Conservation (phyloP, 2,113 vertebrate genomes). For the Pionites leucogaster region DNA sequence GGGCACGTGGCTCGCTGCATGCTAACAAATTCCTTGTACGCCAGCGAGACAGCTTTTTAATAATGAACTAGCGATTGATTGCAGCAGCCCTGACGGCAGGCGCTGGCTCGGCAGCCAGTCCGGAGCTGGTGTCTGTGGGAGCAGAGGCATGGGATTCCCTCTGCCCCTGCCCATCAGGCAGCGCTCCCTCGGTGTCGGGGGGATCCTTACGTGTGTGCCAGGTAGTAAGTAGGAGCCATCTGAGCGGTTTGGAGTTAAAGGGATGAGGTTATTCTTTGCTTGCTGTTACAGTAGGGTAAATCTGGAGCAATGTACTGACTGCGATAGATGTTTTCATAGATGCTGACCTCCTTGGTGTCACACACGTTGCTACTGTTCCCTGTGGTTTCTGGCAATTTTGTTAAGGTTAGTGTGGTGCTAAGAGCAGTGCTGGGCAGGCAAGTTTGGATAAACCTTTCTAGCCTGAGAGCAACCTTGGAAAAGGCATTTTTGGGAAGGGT, state of each 20-base stretch:
- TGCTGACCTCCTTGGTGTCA: not conserved
- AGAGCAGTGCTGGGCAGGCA: not conserved
- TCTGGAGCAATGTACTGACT: not conserved
- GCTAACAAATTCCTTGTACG: not conserved
- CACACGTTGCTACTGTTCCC: not conserved
- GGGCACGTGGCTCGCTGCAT: fast-evolving
- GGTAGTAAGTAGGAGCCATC: not conserved
- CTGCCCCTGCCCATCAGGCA: not conserved
- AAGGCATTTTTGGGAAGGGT: not conserved
- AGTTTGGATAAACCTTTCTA: not conserved
- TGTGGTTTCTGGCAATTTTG: not conserved
- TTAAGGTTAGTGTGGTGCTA: not conserved
- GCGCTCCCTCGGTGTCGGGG: fast-evolving
- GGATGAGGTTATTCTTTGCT: not conserved
- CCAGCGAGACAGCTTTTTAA: not conserved
- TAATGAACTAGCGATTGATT: not conserved
- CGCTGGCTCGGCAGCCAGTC: not conserved
- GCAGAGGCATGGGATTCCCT: not conserved
- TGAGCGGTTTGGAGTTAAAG: not conserved
- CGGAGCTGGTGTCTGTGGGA: not conserved
- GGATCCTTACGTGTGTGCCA: not conserved
- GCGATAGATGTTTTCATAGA: not conserved
- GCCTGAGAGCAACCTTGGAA: not conserved
- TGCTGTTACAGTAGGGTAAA: not conserved
- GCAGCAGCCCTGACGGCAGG: not conserved